phyloP scores from a whole-genome alignment of 2,888 invertebrate species.

The Dendrolimus pini region DNA sequence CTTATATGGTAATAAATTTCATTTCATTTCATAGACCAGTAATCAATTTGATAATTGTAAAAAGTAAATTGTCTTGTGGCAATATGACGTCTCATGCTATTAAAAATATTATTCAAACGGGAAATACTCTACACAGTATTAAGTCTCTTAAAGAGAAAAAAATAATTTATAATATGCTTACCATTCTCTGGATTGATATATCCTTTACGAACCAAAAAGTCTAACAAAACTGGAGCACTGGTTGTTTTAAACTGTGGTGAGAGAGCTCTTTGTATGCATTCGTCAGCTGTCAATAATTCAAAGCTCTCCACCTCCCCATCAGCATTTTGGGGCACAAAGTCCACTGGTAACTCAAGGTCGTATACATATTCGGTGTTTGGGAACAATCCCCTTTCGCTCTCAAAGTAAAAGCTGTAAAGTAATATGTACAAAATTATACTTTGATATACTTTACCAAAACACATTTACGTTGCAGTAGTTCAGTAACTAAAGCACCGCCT shows the following conservation, averaged over 20 bases:
- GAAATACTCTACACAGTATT: too few species aligned
- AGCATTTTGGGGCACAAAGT: constrained; percentile 93
- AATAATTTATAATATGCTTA: constrained; percentile 34
- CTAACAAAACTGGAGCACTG: constrained; percentile 92
- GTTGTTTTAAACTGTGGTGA: constrained; percentile 94
- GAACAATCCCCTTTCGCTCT: constrained; percentile 94
- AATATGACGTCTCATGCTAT: too few species aligned
- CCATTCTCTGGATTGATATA: constrained; percentile 93
- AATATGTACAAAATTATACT: background rate
- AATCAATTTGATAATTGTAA: too few species aligned
- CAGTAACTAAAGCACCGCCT: too few species aligned
- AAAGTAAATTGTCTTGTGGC: too few species aligned
- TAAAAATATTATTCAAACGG: too few species aligned
- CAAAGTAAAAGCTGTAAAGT: constrained; percentile 87
- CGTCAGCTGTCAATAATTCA: constrained; percentile 88
- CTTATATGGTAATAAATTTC: too few species aligned
- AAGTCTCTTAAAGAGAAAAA: too few species aligned
- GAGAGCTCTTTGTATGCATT: constrained; percentile 88
- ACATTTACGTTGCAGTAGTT: background rate
- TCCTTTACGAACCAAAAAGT: constrained; percentile 95
- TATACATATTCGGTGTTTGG: constrained; percentile 97
- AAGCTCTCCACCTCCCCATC: constrained; percentile 97
- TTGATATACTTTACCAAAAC: background rate
- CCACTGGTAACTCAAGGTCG: constrained; percentile 92
- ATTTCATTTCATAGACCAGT: too few species aligned